phyloP scores from a whole-genome alignment of 2,888 invertebrate genomes.

The Dryocosmus kuriphilus region DNA sequence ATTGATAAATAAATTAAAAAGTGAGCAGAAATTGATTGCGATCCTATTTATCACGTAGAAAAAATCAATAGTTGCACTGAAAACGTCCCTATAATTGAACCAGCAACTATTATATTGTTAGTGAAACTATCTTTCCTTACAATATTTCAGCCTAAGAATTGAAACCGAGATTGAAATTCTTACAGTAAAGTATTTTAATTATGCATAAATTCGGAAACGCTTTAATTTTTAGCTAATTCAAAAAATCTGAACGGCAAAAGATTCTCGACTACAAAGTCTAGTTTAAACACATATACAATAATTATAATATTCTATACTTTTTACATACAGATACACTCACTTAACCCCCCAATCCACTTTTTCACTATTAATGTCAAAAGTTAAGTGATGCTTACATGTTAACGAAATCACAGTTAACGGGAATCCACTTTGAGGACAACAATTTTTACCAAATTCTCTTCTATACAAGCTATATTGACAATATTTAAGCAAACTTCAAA shows the following conservation, averaged over 20 bases:
- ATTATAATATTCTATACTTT: slow-evolving; percentile 39
- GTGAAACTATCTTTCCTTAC: not conserved
- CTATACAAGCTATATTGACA: not conserved
- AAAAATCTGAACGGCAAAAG: not conserved
- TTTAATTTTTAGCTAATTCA: not conserved
- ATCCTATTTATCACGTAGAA: not conserved
- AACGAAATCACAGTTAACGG: slow-evolving; percentile 55
- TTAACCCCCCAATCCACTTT: not conserved
- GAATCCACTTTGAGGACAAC: slow-evolving; percentile 2
- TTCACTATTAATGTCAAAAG: slow-evolving; percentile 20
- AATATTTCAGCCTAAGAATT: not conserved
- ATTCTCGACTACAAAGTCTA: not conserved
- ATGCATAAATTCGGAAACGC: not conserved
- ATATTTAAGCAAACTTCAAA: not conserved
- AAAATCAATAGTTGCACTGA: not conserved
- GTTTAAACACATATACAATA: slow-evolving; percentile 28
- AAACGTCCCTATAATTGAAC: not conserved
- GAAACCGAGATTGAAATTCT: too few relatives aligned
- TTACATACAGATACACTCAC: slow-evolving; percentile 40
- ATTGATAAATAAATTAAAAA: not conserved
- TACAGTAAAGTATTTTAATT: not conserved
- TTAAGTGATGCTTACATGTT: slow-evolving; percentile 40
- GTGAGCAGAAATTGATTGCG: not conserved
- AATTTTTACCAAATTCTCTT: not conserved
- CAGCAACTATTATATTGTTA: slow-evolving; percentile 1